Conservation (phyloP, 2,888 invertebrate species). For the Oscheius sp. region DNA sequence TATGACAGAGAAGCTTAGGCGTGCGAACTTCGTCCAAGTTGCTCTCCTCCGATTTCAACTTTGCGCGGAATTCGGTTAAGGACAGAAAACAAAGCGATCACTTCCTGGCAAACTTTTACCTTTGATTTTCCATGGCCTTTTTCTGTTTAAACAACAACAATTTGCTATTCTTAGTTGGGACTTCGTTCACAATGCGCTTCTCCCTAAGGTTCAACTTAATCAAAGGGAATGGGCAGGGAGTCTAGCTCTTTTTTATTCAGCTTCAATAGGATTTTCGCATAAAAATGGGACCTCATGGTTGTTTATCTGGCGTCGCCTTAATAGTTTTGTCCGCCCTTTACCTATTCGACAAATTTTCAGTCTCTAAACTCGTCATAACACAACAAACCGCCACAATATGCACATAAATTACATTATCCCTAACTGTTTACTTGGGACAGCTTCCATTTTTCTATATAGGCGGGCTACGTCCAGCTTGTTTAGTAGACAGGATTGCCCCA, state of each 20-base stretch:
- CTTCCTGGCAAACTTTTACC: background rate
- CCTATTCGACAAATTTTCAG: no score
- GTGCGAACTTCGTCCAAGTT: conserved; percentile 26
- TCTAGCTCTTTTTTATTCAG: no score
- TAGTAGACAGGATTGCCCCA: conserved; percentile 2
- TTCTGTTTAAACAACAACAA: background rate
- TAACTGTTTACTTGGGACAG: conserved; percentile 16
- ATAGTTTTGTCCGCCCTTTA: no score
- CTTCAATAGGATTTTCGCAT: no score
- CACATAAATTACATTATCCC: conserved; percentile 21
- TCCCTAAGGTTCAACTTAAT: conserved; percentile 16
- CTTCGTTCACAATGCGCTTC: background rate
- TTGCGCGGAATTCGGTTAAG: conserved; percentile 26
- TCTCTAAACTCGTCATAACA: no score
- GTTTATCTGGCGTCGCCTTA: no score
- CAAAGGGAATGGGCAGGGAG: background rate
- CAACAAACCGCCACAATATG: background rate
- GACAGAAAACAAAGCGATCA: conserved; percentile 20
- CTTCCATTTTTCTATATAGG: conserved; percentile 9
- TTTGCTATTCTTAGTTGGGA: background rate
- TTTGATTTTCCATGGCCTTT: background rate
- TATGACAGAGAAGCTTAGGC: conserved; percentile 30
- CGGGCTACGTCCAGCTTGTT: conserved; percentile 5
- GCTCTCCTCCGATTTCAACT: conserved; percentile 31
- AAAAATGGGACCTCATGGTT: no score